Base-by-base conservation (phyloP, 1,140 invertebrate genomes). In the Oedothorax gibbosus region DNA sequence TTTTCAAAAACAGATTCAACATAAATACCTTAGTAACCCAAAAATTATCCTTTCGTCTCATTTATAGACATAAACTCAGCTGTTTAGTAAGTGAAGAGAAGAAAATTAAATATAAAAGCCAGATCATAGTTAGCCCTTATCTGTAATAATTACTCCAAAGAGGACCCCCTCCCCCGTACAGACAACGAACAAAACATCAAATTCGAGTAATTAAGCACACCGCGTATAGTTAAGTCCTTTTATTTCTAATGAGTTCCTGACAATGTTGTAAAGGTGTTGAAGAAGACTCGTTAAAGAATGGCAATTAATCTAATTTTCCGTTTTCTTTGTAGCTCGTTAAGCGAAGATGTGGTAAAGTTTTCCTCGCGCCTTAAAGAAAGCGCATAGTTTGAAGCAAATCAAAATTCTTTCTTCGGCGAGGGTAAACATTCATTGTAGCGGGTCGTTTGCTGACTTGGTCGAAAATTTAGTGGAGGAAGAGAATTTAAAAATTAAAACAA, bases 211-310 rank as follows among this genome's bases (percentile, higher is more conserved):
- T 71, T 71, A 71, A 71, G 69, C 69, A 53, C 51, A 49, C 69
- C 54, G 69, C 50, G 69, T 71, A 53, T 53, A 49, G 50, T 18
- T 51, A 53, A 53, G 54, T 53, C 69, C 54, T 51, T 54, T 71
- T 71, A 71, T 71, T 71, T 71, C 50, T 71, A 71, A 71, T 71
- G 69, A 71, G 69, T 71, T 71, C 69, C 69, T 51, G 54, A 51
- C 54, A 18, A 51, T 53, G 50, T 51, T 54, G 69, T 53, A 71
- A 71, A 71, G 69, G 69, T 71, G 50, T 51, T 54, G 69, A 71
- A 71, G 69, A 71, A 71, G 69, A 71, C 69, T 71, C 69, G 20
- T 71, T 71, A 71, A 71, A 71, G 69, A 71, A 71, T 71, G 69
- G 69, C 69, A 71, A 71, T 71, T 71, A 71, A 71, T 71, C 69